Conservation (phyloP, 2,113 vertebrate species). For the Chrysochloris asiatica region DNA sequence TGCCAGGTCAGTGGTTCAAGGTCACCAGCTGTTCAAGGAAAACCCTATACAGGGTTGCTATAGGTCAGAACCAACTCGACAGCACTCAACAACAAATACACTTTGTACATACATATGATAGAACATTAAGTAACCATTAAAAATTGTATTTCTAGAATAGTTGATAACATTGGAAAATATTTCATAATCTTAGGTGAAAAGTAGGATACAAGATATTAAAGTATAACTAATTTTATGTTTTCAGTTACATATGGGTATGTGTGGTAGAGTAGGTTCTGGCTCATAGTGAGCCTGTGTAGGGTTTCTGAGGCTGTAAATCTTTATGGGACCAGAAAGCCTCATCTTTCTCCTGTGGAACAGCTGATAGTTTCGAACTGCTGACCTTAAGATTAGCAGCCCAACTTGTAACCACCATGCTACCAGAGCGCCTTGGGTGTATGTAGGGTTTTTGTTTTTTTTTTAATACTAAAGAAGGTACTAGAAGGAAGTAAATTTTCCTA, state of each 20-base stretch:
- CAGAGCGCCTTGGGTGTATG: too few relatives aligned
- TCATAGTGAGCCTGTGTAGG: neutral
- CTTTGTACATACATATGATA: neutral
- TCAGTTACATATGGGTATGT: neutral
- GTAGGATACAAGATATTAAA: neutral
- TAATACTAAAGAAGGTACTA: neutral
- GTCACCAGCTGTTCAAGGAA: too few relatives aligned
- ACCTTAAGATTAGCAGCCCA: too few relatives aligned
- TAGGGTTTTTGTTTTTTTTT: too few relatives aligned
- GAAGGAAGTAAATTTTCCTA: neutral
- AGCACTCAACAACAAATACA: too few relatives aligned
- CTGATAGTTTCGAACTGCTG: too few relatives aligned
- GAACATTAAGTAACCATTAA: neutral
- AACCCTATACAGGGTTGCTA: too few relatives aligned
- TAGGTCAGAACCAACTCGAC: too few relatives aligned
- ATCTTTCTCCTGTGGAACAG: too few relatives aligned
- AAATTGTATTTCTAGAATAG: conserved; percentile 24
- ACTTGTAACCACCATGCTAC: too few relatives aligned
- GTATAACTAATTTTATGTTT: neutral
- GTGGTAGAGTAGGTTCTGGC: neutral
- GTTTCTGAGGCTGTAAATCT: neutral
- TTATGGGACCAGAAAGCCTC: too few relatives aligned
- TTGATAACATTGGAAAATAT: neutral
- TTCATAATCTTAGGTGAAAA: neutral
- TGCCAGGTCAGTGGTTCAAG: too few relatives aligned